These are phyloP conservation scores for Catocala sponsa DNA, from an alignment of 2,888 invertebrate species.

Conservation along the genomic window DNA sequence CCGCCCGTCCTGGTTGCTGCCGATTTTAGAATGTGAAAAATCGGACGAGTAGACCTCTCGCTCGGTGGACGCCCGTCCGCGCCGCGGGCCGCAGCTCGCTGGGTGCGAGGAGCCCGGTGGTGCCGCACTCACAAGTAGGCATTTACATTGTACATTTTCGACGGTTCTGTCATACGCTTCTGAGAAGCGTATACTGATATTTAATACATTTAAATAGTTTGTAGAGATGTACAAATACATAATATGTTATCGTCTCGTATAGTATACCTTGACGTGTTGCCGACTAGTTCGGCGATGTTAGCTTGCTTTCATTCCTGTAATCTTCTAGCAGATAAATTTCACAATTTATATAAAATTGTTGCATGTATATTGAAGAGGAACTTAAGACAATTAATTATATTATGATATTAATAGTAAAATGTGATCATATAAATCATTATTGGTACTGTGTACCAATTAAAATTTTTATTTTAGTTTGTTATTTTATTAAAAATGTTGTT, in stretches of 20 bases:
- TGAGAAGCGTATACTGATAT: conserved; percentile 72
- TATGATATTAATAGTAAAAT: conserved; percentile 42
- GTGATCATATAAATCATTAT: conserved; percentile 66
- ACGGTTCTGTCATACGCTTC: conserved; percentile 64
- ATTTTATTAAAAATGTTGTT: conserved; percentile 26
- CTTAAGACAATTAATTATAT: conserved; percentile 37
- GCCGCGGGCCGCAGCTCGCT: neutral
- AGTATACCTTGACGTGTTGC: conserved; percentile 43
- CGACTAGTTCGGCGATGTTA: conserved; percentile 40
- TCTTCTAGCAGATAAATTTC: conserved; percentile 39
- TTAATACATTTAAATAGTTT: conserved; percentile 56
- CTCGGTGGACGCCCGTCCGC: conserved; percentile 25
- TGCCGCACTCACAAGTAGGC: conserved; percentile 47
- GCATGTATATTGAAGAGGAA: conserved; percentile 24
- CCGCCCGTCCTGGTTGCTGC: conserved; percentile 62
- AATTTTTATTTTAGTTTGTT: conserved; percentile 39
- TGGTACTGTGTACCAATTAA: conserved; percentile 75
- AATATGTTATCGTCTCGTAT: conserved; percentile 38
- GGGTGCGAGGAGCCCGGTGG: conserved; percentile 10
- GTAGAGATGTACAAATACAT: conserved; percentile 67
- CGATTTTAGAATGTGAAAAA: conserved; percentile 70
- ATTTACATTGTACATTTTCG: conserved; percentile 59
- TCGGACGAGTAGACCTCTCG: conserved; percentile 64
- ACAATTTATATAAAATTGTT: conserved; percentile 30
- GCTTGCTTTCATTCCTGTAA: conserved; percentile 38